A percentile compares a stretch with the other conserved stretches of the same genome.
Conservation (phyloP, 2,888 invertebrate genomes). For the Lordiphosa andalusiaca region DNA sequence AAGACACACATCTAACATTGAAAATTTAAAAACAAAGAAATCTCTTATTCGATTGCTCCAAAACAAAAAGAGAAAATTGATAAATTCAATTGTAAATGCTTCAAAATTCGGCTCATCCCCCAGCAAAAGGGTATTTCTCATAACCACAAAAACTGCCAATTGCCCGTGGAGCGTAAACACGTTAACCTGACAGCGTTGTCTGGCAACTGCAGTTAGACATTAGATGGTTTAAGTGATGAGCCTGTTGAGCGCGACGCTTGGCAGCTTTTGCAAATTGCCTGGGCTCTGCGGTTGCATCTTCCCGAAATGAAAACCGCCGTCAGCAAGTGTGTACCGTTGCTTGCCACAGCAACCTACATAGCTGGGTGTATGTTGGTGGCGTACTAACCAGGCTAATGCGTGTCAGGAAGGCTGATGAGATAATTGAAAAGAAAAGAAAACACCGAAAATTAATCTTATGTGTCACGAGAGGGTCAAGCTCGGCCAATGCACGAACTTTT, state of each 20-base stretch:
- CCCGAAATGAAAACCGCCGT: conserved; percentile 1
- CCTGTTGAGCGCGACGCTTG: conserved; percentile 40
- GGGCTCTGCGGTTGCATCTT: conserved; percentile 19
- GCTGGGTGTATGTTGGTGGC: conserved; percentile 22
- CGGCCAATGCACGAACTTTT: conserved; percentile 38
- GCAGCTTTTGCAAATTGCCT: conserved; percentile 57
- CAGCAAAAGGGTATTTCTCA: too few species aligned
- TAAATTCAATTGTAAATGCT: too few species aligned
- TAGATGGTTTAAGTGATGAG: conserved; percentile 69
- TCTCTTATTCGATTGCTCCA: too few species aligned
- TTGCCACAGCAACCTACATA: conserved; percentile 73
- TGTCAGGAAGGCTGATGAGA: conserved; percentile 59
- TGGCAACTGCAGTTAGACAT: conserved; percentile 58
- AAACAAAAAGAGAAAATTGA: too few species aligned
- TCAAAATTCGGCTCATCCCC: too few species aligned
- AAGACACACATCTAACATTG: too few species aligned
- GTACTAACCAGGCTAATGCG: conserved; percentile 48
- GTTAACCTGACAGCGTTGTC: conserved; percentile 59
- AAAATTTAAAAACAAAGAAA: too few species aligned
- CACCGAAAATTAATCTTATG: conserved; percentile 36
- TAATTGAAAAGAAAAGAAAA: conserved; percentile 55
- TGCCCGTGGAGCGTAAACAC: conserved; percentile 56
- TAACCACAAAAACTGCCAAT: conserved; percentile 5
- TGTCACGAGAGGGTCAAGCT: conserved; percentile 60
- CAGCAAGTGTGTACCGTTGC: conserved; percentile 52